Percentiles rank a stretch among this genome's conserved stretches.
Conservation (phyloP, 2,797 vertebrate genomes). For the Micropoecilia bifurca region DNA sequence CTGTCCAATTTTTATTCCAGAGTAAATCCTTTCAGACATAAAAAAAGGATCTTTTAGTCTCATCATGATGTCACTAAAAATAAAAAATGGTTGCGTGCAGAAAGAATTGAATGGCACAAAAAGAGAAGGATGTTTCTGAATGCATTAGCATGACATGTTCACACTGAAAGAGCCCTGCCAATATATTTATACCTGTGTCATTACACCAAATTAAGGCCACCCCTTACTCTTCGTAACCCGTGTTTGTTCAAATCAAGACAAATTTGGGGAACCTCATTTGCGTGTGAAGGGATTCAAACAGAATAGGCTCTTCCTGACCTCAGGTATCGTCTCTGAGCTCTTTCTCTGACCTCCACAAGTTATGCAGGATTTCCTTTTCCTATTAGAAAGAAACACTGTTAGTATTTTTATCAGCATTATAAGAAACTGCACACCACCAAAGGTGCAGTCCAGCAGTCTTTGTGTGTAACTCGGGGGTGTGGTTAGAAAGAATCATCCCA, state of each 20-base stretch:
- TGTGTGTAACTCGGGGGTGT: neutral
- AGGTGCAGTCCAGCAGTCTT: neutral
- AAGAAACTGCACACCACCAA: neutral
- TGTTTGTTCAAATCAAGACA: neutral
- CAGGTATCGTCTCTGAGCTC: neutral
- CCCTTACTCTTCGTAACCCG: neutral
- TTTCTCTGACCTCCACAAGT: neutral
- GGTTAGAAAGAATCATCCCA: neutral
- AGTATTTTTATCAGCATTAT: neutral
- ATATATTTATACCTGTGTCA: slow-evolving; percentile 1
- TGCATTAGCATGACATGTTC: neutral
- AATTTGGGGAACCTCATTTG: neutral
- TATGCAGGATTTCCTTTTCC: neutral
- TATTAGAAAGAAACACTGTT: neutral
- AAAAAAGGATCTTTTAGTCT: neutral
- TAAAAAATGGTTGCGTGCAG: neutral
- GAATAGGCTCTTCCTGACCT: neutral
- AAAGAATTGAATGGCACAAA: neutral
- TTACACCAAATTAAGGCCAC: slow-evolving; percentile 1
- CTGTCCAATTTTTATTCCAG: neutral
- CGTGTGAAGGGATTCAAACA: neutral
- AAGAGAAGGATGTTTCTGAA: neutral
- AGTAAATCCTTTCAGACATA: neutral
- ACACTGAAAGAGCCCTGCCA: neutral
- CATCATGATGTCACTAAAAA: neutral